These are phyloP conservation scores for Phorcus lineatus DNA, from an alignment of 2,888 invertebrate species.

Conservation along the genomic window DNA sequence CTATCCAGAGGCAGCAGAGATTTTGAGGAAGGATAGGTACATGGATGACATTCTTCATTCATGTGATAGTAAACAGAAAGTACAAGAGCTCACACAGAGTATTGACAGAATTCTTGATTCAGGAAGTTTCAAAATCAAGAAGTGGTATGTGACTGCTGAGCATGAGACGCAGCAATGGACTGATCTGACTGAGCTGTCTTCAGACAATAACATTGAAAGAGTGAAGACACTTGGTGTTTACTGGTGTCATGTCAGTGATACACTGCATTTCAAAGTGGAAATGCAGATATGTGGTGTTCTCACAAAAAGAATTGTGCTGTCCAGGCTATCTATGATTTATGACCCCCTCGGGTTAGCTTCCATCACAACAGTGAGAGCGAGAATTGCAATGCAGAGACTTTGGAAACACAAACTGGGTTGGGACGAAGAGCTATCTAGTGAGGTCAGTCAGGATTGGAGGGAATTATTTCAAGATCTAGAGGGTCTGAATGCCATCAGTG, in stretches of 20 bases:
- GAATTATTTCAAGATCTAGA: conserved; percentile 11
- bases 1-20: conserved; percentile 25
- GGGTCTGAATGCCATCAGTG: background rate
- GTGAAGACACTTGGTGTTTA: conserved; percentile 15
- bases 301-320: conserved; percentile 4
- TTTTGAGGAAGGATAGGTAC: conserved; percentile 28
- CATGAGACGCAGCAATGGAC: background rate
- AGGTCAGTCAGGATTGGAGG: conserved; percentile 1
- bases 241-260: background rate
- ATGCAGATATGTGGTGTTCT: background rate
- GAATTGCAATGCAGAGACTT: conserved; percentile 22
- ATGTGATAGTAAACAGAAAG: background rate
- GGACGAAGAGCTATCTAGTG: conserved; percentile 1
- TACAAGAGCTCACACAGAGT: background rate
- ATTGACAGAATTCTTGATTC: conserved; percentile 9
- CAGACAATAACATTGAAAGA: too few species aligned
- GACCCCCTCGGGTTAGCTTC: conserved; percentile 4
- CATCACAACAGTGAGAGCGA: background rate
- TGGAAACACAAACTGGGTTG: conserved; percentile 12
- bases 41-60: conserved; percentile 33
- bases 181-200: too few species aligned
- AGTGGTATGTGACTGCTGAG: conserved; percentile 16
- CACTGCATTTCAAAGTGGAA: background rate
- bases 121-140: conserved; percentile 28
- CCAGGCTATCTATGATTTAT: background rate